phyloP scores from a whole-genome alignment of 2,888 invertebrate species.

The Drosophila mercatorum region DNA sequence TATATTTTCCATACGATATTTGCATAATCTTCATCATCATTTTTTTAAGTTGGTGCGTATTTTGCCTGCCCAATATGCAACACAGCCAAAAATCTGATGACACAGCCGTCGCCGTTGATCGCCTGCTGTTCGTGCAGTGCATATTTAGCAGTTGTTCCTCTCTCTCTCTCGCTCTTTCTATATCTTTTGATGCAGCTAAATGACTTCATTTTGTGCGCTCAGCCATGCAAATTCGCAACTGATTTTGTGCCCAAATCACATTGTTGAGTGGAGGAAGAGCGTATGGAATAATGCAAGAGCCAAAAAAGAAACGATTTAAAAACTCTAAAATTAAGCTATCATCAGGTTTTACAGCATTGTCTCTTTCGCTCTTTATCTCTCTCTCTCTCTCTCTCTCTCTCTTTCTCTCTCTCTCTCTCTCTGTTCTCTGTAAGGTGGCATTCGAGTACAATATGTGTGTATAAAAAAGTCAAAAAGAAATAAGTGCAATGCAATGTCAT shows the following conservation, averaged over 20 bases:
- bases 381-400: neutral
- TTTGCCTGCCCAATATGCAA: neutral
- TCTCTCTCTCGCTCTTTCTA: no score
- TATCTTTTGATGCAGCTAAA: slow-evolving; percentile 33
- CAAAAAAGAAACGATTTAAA: slow-evolving; percentile 71
- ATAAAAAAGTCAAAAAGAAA: slow-evolving; percentile 68
- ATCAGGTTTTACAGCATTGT: slow-evolving; percentile 75
- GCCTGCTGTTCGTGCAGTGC: slow-evolving; percentile 50
- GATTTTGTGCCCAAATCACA: slow-evolving; percentile 77
- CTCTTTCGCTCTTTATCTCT: neutral
- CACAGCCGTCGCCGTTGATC: slow-evolving; percentile 45
- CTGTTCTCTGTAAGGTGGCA: slow-evolving; percentile 40
- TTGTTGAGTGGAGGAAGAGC: slow-evolving; percentile 35
- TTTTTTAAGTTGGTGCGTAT: neutral
- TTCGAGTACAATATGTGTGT: slow-evolving; percentile 45
- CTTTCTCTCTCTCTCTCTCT: neutral
- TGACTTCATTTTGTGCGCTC: slow-evolving; percentile 71
- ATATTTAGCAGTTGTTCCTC: slow-evolving; percentile 41
- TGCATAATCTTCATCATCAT: slow-evolving; percentile 8
- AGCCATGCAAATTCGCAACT: slow-evolving; percentile 74
- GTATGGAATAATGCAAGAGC: slow-evolving; percentile 58
- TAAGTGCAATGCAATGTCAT: slow-evolving; percentile 79
- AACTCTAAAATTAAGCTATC: slow-evolving; percentile 80
- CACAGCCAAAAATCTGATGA: slow-evolving; percentile 48
- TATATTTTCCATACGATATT: neutral